Percentiles rank a stretch among this genome's conserved stretches.
phyloP scores from a whole-genome alignment of 2,797 vertebrate genomes.

The Varecia variegata region DNA sequence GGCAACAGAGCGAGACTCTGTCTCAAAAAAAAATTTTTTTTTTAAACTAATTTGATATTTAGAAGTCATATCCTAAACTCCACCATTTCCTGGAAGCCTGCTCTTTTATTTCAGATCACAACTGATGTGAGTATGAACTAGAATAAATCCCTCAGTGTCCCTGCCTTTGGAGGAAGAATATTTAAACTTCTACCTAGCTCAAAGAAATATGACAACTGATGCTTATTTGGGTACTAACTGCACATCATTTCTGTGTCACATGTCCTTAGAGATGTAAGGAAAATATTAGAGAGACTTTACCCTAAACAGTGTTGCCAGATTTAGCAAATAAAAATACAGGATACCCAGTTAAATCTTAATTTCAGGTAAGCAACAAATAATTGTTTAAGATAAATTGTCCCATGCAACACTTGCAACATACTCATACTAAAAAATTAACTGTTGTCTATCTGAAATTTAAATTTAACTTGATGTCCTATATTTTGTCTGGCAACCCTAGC shows the following conservation, averaged over 20 bases:
- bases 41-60: background rate
- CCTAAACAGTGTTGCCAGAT: background rate
- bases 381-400: background rate
- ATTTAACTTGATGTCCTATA: background rate
- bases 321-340: background rate
- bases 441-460: slow-evolving; percentile 5
- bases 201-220: slow-evolving; percentile 14
- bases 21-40: too few relatives aligned
- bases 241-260: background rate
- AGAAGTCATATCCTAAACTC: background rate
- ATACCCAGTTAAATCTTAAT: slow-evolving; percentile 13
- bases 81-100: background rate
- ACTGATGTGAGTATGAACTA: background rate
- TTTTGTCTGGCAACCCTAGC: background rate
- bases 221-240: background rate
- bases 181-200: background rate
- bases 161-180: background rate
- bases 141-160: slow-evolving; percentile 19
- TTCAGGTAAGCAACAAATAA: background rate
- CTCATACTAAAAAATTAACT: background rate
- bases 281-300: background rate
- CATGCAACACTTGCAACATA: background rate
- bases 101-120: background rate
- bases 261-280: background rate
- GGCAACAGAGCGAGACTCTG: too few relatives aligned